These are phyloP conservation scores for Aelia acuminata DNA, from an alignment of 2,888 invertebrate species.

Conservation along the genomic window DNA sequence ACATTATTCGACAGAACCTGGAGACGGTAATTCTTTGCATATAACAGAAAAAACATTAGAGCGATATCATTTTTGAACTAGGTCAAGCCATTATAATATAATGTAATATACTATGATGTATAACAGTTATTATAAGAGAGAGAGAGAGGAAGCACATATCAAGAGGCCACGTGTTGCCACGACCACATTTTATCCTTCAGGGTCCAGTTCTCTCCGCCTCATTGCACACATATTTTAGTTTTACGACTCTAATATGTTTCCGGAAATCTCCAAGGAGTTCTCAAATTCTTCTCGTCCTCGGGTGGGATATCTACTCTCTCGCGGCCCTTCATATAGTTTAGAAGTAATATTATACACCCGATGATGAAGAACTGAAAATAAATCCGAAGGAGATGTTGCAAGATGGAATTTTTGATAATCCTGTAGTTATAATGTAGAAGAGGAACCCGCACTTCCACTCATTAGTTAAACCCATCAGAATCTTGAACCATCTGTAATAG, in stretches of 20 bases:
- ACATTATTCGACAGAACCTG: too few relatives aligned
- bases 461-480: too few relatives aligned
- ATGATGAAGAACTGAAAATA: background rate
- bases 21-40: too few relatives aligned
- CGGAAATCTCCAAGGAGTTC: conserved; percentile 7
- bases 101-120: background rate
- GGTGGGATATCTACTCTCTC: background rate
- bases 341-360: background rate
- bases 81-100: background rate
- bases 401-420: background rate
- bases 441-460: too few relatives aligned
- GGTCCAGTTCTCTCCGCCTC: background rate
- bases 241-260: conserved; percentile 29
- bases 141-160: background rate
- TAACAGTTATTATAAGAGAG: background rate
- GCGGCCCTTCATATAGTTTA: background rate
- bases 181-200: background rate
- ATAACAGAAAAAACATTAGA: background rate
- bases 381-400: background rate
- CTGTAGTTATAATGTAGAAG: too few relatives aligned
- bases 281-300: background rate
- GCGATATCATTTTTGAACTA: background rate
- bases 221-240: conserved; percentile 7
- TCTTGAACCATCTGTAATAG: too few relatives aligned
- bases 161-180: background rate